These are phyloP conservation scores for Bucco capensis DNA, from an alignment of 2,113 vertebrate genomes.

Conservation along the genomic window DNA sequence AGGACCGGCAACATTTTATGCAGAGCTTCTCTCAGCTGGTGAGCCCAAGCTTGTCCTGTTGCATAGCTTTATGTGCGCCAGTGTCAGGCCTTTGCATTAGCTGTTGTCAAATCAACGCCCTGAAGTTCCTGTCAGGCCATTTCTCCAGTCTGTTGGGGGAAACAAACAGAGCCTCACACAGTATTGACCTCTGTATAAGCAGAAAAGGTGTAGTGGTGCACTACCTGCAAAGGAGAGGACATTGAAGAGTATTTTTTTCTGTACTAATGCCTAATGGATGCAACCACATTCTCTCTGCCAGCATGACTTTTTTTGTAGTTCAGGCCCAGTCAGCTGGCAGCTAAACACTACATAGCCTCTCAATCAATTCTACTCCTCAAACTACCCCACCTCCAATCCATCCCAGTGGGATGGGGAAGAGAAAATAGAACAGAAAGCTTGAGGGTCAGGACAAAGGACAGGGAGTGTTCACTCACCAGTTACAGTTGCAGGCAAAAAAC, in stretches of 20 bases:
- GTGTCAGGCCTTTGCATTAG: neutral
- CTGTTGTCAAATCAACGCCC: neutral
- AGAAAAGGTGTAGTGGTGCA: neutral
- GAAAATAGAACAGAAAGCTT: neutral
- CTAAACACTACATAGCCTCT: neutral
- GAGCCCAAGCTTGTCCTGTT: neutral
- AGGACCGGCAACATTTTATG: neutral
- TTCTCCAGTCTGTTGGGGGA: neutral
- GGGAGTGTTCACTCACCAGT: too few species aligned
- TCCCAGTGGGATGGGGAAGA: neutral
- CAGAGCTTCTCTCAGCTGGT: neutral
- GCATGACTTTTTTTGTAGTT: neutral
- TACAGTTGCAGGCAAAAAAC: too few species aligned
- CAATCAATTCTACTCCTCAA: neutral
- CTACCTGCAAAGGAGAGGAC: neutral
- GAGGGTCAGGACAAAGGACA: neutral
- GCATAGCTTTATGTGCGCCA: too few species aligned
- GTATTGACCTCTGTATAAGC: neutral
- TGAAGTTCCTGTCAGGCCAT: neutral
- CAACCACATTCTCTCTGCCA: neutral
- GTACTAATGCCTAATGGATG: neutral
- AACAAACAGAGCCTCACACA: neutral
- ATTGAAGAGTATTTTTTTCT: neutral
- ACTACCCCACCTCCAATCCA: neutral
- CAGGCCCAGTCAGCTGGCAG: neutral